These are phyloP conservation scores for Conus canariensis DNA, from an alignment of 2,888 invertebrate genomes.

Conservation along the genomic window DNA sequence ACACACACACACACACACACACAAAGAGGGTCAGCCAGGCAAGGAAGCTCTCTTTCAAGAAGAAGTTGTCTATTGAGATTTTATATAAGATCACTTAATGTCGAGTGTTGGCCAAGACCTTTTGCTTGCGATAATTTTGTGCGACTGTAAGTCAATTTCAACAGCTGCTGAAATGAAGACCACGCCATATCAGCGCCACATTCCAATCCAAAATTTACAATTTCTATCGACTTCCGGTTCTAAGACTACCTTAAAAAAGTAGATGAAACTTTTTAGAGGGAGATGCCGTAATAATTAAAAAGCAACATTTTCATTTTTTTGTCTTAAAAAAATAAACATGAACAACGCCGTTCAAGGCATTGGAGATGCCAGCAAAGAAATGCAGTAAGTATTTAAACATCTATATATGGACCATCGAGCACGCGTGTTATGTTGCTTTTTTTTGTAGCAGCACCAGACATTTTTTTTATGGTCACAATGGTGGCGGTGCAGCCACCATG, in stretches of 20 bases:
- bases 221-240: slow-evolving; percentile 14
- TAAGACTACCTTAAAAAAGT: slow-evolving; percentile 17
- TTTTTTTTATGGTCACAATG: slow-evolving; percentile 10
- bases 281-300: slow-evolving; percentile 2
- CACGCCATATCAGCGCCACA: neutral
- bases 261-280: slow-evolving; percentile 17
- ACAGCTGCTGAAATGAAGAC: no score
- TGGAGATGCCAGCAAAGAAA: slow-evolving; percentile 36
- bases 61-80: no score
- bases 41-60: no score
- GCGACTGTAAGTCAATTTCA: no score
- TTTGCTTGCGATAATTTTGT: no score
- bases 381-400: neutral
- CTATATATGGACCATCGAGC: neutral
- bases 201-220: slow-evolving; percentile 21
- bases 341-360: neutral
- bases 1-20: no score
- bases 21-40: no score
- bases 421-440: neutral
- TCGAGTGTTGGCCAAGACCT: no score
- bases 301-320: neutral
- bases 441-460: slow-evolving; percentile 15
- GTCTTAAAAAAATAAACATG: neutral
- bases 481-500: slow-evolving; percentile 21
- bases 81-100: no score